Evolutionary conservation across 1,140 invertebrate genomes (phyloP), one percentile per base, ranked within the genome.

Genomic region (Drosophila melanogaster): DNA sequence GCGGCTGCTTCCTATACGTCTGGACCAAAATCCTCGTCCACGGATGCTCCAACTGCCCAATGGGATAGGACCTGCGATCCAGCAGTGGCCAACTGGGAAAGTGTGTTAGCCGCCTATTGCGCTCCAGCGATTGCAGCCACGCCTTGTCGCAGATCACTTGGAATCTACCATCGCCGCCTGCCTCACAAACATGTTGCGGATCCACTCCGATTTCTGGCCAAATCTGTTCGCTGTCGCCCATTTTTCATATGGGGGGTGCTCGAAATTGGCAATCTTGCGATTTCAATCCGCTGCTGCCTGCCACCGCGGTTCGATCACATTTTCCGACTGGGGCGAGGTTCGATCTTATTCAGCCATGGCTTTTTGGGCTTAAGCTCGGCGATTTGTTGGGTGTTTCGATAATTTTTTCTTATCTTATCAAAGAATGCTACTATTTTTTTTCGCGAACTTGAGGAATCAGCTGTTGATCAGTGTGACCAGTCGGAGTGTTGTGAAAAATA

Each of bases 61-160:
- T 74, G 15, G 86, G 81, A 79, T 90, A 81, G 1, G 84, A 79
- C 0, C 93, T 91, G 38, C 86, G 62, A 59, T 93, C 93, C 37
- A 93, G 72, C 26, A 81, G 80, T 0, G 90, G 69, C 79, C 92
- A 92, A 62, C 91, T 84, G 4, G 89, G 90, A 71, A 93, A 93
- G 22, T 91, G 85, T 5, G 74, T 78, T 22, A 94, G 76, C 60
- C 92, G 92, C 3, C 90, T 91, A 30, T 93, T 75, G 70, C 94
- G 94, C 65, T 95, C 85, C 77, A 95, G 92, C 78, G 93, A 94
- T 92, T 94, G 95, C 60, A 96, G 90, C 95, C 95, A 96, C 66
- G 90, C 92, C 85, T 94, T 94, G 85, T 95, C 95, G 58, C 95
- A 95, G 66, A 95, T 93, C 46, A 94, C 93, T 69, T 94, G 92